Base-by-base conservation (phyloP, 2,797 vertebrate species). In the Cirrhinus molitorella region DNA sequence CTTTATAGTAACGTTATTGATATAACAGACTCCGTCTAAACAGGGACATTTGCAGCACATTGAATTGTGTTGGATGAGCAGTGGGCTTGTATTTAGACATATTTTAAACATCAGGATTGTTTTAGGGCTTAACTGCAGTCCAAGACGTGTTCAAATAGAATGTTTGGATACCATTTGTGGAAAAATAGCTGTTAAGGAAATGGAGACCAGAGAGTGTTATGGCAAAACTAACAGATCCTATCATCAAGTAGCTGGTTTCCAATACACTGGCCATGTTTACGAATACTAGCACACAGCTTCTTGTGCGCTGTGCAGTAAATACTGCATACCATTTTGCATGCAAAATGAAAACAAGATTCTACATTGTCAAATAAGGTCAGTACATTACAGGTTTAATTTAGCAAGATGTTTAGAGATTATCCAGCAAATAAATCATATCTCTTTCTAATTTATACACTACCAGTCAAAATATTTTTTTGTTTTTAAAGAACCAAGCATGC, bases 171-270 rank as follows among this genome's bases (percentile, higher is more conserved):
- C 17, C 43, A 10, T 43, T 77, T 21, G 75, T 77, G 75, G 75
- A 77, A 77, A 77, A 77, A 75, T 43, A 75, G 73, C 34, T 17
- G 31, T 57, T 74, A 53, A 55, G 63, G 78, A 25, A 88, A 81
- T 79, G 31, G 53, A 79, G n/a, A 65, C 59, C 59, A 66, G 70
- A n/a, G 4, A 71, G 59, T 16, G 70, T n/a, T 17, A 63, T 47
- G 31, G 31, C 43, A 59, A 59, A 73, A 31, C 25, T 10, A 63
- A 66, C 71, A 23, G 25, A 63, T 77, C 40, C 16, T 19, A 73
- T 68, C 80, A 49, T 75, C 40, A 19, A 66, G 47, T 73, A 61
- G 21, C 45, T 73, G 75, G 55, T 9, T 51, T 80, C 40, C 25
- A 23, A 68, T 0, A 3, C 57, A 16, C 11, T 23, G 25, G 25